Evolutionary conservation across 2,888 invertebrate genomes (phyloP).

Genomic region (Bellardia pandia): DNA sequence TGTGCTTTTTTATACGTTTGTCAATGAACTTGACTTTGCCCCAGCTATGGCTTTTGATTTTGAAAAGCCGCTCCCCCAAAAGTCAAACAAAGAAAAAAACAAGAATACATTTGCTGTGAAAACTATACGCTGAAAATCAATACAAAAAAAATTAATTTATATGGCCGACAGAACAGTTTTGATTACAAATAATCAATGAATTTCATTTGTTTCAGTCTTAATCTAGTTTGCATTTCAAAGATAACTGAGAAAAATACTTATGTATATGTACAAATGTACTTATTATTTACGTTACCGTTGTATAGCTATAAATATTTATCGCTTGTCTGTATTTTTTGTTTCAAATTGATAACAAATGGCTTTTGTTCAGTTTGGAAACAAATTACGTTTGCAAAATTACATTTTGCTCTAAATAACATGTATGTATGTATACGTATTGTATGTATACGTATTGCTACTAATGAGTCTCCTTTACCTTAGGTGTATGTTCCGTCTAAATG

Average conservation of each 20-base stretch:
- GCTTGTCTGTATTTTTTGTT: background rate
- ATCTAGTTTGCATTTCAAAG: conserved; percentile 48
- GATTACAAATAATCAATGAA: conserved; percentile 31
- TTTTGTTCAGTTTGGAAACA: conserved; percentile 12
- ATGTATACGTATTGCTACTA: background rate
- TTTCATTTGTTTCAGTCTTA: conserved; percentile 14
- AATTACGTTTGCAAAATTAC: conserved; percentile 12
- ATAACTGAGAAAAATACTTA: background rate
- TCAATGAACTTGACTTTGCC: conserved; percentile 71
- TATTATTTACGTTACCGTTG: background rate
- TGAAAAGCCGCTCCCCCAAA: conserved; percentile 14
- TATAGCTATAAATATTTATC: conserved; percentile 27
- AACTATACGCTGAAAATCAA: background rate
- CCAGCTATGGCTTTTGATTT: background rate
- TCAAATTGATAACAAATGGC: conserved; percentile 18
- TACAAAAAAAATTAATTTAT: conserved; percentile 7
- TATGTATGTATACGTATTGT: background rate
- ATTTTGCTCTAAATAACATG: background rate
- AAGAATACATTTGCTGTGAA: background rate
- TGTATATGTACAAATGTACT: background rate
- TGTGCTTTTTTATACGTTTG: conserved; percentile 1
- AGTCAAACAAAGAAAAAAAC: background rate
- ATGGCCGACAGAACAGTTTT: conserved; percentile 6
- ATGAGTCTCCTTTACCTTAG: background rate
- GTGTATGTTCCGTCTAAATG: background rate